Evolutionary conservation across 2,888 invertebrate species (phyloP).

Genomic region (Dasysyrphus albostriatus): DNA sequence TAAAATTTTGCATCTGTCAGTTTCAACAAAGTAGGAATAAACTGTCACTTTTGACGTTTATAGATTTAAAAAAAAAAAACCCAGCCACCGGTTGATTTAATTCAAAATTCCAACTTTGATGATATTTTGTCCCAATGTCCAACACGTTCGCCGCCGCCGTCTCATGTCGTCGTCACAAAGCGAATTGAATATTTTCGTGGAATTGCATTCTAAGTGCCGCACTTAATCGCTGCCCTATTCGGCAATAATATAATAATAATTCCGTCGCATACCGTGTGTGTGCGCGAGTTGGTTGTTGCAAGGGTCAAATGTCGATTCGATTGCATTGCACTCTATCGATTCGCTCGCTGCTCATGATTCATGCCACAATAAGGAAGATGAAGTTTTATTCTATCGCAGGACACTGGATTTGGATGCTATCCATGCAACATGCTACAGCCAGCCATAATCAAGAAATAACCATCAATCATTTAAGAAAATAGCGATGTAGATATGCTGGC

Average conservation of each 20-base stretch:
- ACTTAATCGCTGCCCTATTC: conserved; percentile 71
- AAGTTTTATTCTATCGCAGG: neutral
- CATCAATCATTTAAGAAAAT: conserved; percentile 70
- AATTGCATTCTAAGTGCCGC: conserved; percentile 75
- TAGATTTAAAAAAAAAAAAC: too few species aligned
- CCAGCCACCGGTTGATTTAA: neutral
- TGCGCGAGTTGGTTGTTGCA: neutral
- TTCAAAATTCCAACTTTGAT: neutral
- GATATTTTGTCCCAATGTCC: neutral
- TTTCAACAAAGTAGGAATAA: too few species aligned
- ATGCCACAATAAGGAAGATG: conserved; percentile 12
- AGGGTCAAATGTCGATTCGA: conserved; percentile 70
- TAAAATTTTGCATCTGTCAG: too few species aligned
- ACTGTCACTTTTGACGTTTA: too few species aligned
- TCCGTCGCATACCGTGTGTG: neutral
- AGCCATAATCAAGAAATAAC: conserved; percentile 72
- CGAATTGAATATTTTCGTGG: conserved; percentile 69
- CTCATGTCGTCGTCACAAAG: neutral
- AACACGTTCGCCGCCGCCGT: conserved; percentile 11
- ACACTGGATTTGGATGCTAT: conserved; percentile 55
- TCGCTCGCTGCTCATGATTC: conserved; percentile 8
- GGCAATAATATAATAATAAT: conserved; percentile 48
- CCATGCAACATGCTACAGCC: neutral
- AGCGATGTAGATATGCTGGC: conserved; percentile 24
- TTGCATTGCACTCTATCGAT: conserved; percentile 38